Conservation (phyloP, 1,140 invertebrate genomes). For the Meloidogyne hapla region DNA sequence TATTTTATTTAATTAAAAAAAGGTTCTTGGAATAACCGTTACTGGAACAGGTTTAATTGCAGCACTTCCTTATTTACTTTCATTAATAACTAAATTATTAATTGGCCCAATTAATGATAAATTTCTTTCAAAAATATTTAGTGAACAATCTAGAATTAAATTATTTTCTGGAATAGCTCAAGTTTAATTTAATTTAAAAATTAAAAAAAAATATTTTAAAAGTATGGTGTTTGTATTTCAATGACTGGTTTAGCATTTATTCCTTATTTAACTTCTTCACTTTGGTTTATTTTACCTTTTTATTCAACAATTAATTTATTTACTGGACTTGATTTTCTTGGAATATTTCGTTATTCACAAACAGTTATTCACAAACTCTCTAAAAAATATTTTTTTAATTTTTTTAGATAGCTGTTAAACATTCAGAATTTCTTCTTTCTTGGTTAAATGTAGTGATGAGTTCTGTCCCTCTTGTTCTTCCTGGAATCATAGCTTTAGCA, state of each 20-base stretch:
- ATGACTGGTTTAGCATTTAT: neutral
- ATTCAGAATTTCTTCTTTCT: neutral
- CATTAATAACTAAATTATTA: constrained; percentile 5
- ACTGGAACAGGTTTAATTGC: neutral
- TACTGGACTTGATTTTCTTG: neutral
- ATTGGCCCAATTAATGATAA: constrained; percentile 5
- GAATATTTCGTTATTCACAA: constrained; percentile 5
- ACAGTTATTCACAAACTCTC: no score
- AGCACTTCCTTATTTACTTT: constrained; percentile 7
- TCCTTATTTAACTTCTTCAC: neutral
- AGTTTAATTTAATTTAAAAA: no score
- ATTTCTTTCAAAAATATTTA: constrained; percentile 11
- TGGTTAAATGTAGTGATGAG: neutral
- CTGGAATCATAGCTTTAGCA: neutral
- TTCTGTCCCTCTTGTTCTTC: neutral
- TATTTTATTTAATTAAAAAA: neutral
- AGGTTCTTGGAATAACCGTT: neutral
- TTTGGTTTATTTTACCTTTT: neutral
- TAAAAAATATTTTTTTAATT: neutral
- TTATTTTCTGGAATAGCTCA: constrained; percentile 11
- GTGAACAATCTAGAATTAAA: constrained; percentile 5
- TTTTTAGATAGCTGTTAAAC: neutral
- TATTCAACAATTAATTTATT: neutral
- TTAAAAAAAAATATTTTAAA: no score
- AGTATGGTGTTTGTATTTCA: neutral